These are phyloP conservation scores for Nebria salina DNA, from an alignment of 2,888 invertebrate genomes.

Conservation along the genomic window DNA sequence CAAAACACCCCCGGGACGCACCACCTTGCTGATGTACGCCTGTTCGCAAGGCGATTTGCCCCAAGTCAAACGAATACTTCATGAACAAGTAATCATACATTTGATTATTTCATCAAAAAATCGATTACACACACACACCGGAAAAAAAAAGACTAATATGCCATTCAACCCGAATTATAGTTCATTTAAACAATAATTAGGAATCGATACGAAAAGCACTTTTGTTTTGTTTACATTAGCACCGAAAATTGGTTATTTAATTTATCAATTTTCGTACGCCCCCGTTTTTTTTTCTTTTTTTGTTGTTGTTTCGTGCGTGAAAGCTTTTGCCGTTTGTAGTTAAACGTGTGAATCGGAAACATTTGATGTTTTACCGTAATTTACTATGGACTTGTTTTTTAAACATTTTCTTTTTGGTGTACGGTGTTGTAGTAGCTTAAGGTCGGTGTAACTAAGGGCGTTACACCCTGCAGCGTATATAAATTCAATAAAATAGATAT, in stretches of 20 bases:
- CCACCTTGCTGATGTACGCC: conserved; percentile 90
- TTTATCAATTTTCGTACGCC: background rate
- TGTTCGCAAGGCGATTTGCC: conserved; percentile 88
- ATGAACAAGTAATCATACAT: conserved; percentile 72
- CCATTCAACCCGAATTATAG: background rate
- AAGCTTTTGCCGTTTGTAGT: background rate
- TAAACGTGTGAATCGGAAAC: background rate
- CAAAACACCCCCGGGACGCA: conserved; percentile 61
- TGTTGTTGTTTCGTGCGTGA: background rate
- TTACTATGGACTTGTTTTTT: too few relatives aligned
- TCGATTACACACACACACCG: background rate
- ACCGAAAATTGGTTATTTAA: background rate
- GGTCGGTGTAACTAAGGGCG: background rate
- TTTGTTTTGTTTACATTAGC: background rate
- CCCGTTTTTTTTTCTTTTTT: background rate
- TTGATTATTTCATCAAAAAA: background rate
- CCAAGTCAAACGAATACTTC: conserved; percentile 77
- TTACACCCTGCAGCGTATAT: background rate
- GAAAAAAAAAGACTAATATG: background rate
- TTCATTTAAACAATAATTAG: background rate
- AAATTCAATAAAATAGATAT: conserved; percentile 28
- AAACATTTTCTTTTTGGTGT: too few relatives aligned
- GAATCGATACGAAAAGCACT: background rate
- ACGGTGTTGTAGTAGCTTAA: too few relatives aligned
- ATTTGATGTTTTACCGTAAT: background rate